phyloP scores from a whole-genome alignment of 2,797 vertebrate genomes.

The Pseudochirops corinnae region DNA sequence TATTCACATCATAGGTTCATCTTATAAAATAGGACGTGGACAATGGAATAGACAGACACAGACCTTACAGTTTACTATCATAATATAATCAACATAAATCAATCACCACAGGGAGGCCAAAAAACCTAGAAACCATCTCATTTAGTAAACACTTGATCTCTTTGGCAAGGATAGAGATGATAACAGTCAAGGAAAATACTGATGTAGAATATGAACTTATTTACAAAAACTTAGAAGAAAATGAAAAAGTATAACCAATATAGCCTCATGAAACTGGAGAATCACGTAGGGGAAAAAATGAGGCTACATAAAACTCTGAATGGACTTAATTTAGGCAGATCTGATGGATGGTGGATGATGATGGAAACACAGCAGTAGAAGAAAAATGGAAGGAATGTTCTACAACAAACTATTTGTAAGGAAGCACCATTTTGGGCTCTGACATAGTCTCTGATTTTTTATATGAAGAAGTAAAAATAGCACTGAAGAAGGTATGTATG shows the following conservation, averaged over 20 bases:
- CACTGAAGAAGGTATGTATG: too few species aligned
- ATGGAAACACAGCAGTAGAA: background rate
- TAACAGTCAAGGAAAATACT: background rate
- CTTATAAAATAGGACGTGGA: too few species aligned
- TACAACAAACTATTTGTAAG: background rate
- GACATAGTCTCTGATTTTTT: background rate
- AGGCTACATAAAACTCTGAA: background rate
- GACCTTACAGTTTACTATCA: too few species aligned
- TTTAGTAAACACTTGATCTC: too few species aligned
- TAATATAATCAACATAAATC: too few species aligned
- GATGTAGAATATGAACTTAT: background rate
- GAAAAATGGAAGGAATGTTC: background rate
- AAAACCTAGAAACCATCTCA: too few species aligned
- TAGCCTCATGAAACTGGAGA: background rate
- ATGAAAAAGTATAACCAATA: background rate
- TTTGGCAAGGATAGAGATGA: too few species aligned
- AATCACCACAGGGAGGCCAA: too few species aligned
- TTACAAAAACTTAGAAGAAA: background rate
- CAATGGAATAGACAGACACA: too few species aligned
- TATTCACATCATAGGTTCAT: too few species aligned
- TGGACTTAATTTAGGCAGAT: background rate
- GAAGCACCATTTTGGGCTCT: background rate
- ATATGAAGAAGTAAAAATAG: background rate
- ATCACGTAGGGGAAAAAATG: background rate
- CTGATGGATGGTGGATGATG: background rate